Evolutionary conservation across 2,797 vertebrate genomes (phyloP), one percentile per base, ranked within the genome.

Genomic region (Dallia pectoralis): DNA sequence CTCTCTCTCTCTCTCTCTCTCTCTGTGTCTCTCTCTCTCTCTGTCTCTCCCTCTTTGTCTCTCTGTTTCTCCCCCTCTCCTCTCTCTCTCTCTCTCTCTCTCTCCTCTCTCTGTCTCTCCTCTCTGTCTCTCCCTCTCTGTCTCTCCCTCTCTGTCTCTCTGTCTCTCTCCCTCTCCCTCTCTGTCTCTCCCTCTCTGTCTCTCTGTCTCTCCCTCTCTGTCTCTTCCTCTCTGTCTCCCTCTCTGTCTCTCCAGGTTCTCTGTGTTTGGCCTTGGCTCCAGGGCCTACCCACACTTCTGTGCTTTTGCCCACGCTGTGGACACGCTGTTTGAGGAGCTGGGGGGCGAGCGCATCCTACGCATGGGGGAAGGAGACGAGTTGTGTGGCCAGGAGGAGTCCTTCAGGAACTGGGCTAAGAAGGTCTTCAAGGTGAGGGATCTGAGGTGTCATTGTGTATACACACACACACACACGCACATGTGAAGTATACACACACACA

Each of bases 401-500:
- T 99, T 99, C 92, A 94, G 97, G 89, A 98, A 96, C 72, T 99
- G 97, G 97, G 98, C 98, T 88, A 99, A 96, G 87, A 99, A 97
- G 86, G 98, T 99, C 85, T 99, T 99, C 87, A 98, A 99, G 98
- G 98, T 99, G 73, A 0, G 15, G 70, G 71, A 75, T 69, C 27
- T 9, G 47, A 51, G 47, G 33, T 8, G 69, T 71, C 75, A 69
- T 65, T 71, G 74, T 53, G 62, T 25, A 30, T 44, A n/a, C 53
- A 56, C 51, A 53, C 16, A 2, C 51, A 49, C n/a, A n/a, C 6
- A n/a, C n/a, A n/a, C 11, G 11, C n/a, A n/a, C 12, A 12, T 59
- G 22, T 59, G 14, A 56, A 2, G 8, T 8, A 22, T 8, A 22
- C 51, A 53, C 22, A 1, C 53, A 22, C 22, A 18, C 16, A 49